A percentile compares a stretch with the other conserved stretches of the same genome.
Evolutionary conservation across 2,797 vertebrate species (phyloP).

Genomic region (Rhodeus uyekii): DNA sequence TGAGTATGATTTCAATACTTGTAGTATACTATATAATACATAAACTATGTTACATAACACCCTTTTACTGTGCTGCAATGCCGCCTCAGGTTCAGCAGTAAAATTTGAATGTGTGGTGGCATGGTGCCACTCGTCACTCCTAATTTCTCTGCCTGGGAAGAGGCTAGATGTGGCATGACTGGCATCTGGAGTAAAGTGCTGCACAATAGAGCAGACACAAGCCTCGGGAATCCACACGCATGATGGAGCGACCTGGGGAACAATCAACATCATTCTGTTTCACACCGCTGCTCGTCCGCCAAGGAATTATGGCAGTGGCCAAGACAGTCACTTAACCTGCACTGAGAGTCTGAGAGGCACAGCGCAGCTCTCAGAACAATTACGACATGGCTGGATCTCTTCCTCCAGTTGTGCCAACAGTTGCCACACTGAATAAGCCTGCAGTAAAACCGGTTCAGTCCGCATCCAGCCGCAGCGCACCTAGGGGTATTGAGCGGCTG

Average conservation of each 20-base stretch:
- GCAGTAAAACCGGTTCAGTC: constrained; percentile 3
- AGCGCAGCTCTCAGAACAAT: constrained; percentile 63
- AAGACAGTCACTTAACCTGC: constrained; percentile 66
- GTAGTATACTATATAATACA: not conserved
- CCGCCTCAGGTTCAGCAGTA: not conserved
- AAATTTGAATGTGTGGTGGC: constrained; percentile 25
- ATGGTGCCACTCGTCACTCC: constrained; percentile 15
- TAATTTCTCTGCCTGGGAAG: constrained; percentile 23
- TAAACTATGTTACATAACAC: constrained; percentile 9
- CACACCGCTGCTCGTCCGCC: constrained; percentile 54
- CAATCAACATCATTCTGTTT: constrained; percentile 66
- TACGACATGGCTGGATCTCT: constrained; percentile 60
- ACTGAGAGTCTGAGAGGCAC: constrained; percentile 62
- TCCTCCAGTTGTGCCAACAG: constrained; percentile 53
- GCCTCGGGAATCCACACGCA: not conserved
- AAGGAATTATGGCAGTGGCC: constrained; percentile 63
- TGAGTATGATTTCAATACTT: not conserved
- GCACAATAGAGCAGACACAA: constrained; percentile 31
- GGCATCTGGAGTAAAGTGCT: constrained; percentile 20
- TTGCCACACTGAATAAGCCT: constrained; percentile 6
- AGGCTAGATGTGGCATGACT: constrained; percentile 35
- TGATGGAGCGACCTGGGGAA: constrained; percentile 52
- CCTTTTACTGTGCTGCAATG: not conserved
- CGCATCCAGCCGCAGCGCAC: not conserved
- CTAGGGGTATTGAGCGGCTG: not conserved